Evolutionary conservation across 2,797 vertebrate genomes (phyloP).

Genomic region (Anguilla obscura): DNA sequence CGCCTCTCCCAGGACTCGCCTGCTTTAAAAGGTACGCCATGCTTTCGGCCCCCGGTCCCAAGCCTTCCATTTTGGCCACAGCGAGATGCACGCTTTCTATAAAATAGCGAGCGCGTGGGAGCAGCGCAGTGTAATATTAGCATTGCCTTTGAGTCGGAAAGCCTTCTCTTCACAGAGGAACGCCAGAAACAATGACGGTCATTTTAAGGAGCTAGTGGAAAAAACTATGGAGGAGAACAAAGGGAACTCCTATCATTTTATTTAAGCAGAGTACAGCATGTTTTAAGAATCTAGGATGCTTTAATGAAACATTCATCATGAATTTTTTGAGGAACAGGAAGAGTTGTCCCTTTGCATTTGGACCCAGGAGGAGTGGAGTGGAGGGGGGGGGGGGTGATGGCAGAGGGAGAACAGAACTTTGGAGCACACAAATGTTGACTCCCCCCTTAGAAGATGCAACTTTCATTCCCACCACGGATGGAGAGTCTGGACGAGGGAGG

Average conservation of each 20-base stretch:
- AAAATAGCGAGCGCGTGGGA: slow-evolving; percentile 60
- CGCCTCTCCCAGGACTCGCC: not conserved
- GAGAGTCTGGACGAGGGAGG: slow-evolving; percentile 5
- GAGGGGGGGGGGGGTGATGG: slow-evolving; percentile 43
- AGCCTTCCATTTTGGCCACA: slow-evolving; percentile 44
- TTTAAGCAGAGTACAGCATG: slow-evolving; percentile 66
- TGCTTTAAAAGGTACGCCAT: not conserved
- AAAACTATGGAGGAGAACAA: slow-evolving; percentile 3
- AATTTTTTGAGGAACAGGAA: slow-evolving; percentile 74
- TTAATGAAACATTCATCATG: slow-evolving; percentile 77
- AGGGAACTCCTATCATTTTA: slow-evolving; percentile 61
- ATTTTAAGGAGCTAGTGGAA: slow-evolving; percentile 44
- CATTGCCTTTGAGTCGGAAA: slow-evolving; percentile 56
- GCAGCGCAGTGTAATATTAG: slow-evolving; percentile 48
- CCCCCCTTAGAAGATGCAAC: slow-evolving; percentile 43
- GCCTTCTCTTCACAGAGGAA: slow-evolving; percentile 40
- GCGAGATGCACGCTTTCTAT: slow-evolving; percentile 65
- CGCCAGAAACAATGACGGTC: slow-evolving; percentile 73
- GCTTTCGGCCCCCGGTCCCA: slow-evolving; percentile 47
- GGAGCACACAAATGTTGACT: slow-evolving; percentile 63
- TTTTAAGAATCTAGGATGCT: slow-evolving; percentile 68
- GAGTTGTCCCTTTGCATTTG: slow-evolving; percentile 74
- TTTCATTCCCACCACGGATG: slow-evolving; percentile 48
- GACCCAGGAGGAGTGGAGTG: slow-evolving; percentile 48
- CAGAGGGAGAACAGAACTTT: slow-evolving; percentile 48